These are phyloP conservation scores for Daphoenositta chrysoptera DNA, from an alignment of 2,113 vertebrate species.

Conservation along the genomic window DNA sequence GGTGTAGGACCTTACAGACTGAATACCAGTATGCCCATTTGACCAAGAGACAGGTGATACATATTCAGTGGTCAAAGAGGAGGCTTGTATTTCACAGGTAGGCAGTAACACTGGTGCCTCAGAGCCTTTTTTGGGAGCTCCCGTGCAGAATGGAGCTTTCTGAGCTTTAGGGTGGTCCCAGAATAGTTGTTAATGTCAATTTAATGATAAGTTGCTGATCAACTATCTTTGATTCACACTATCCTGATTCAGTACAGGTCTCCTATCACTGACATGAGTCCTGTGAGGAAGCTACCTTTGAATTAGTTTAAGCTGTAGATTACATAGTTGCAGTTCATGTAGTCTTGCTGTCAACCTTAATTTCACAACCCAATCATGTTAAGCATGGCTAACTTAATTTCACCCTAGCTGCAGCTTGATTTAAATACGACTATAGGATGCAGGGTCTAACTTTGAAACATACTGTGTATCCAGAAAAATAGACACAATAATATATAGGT, in stretches of 20 bases:
- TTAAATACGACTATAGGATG: background rate
- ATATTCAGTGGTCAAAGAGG: background rate
- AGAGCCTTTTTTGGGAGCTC: background rate
- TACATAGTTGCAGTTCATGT: background rate
- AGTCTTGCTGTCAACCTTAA: background rate
- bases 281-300: background rate
- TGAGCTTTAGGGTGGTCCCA: background rate
- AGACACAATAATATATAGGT: background rate
- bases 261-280: background rate
- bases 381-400: background rate
- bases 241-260: background rate
- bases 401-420: background rate
- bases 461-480: background rate
- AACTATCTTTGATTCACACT: background rate
- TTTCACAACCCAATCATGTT: background rate
- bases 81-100: background rate
- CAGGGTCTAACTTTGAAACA: background rate
- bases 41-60: accelerated
- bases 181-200: background rate
- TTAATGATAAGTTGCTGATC: background rate
- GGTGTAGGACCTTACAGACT: background rate
- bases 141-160: background rate
- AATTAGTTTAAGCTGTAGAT: background rate
- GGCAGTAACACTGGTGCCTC: accelerated
- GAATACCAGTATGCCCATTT: background rate